Conservation (phyloP, 2,888 invertebrate genomes). For the Stenodera caucasica region DNA sequence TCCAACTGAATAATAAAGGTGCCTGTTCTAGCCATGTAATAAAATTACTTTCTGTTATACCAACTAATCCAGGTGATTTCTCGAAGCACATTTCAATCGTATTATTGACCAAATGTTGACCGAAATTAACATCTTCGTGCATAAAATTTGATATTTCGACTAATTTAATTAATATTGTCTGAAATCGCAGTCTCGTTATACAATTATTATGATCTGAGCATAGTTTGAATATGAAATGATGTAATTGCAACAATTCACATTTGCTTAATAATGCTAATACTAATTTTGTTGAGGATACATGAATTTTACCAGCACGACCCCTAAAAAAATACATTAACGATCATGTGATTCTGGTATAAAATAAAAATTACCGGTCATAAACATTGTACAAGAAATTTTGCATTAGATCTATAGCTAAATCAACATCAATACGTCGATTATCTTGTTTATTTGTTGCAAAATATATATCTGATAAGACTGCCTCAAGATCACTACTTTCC, state of each 20-base stretch:
- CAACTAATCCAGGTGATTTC: constrained; percentile 72
- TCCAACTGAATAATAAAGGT: constrained; percentile 66
- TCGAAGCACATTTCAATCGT: constrained; percentile 75
- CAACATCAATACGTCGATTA: constrained; percentile 63
- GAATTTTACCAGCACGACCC: constrained; percentile 57
- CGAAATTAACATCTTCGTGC: constrained; percentile 65
- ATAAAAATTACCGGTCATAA: constrained; percentile 56
- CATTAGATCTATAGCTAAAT: constrained; percentile 65
- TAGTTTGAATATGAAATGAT: constrained; percentile 69
- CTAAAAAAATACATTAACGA: constrained; percentile 6
- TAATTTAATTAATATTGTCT: constrained; percentile 65
- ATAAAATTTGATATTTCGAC: constrained; percentile 64
- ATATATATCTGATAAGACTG: constrained; percentile 72
- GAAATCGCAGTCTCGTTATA: constrained; percentile 66
- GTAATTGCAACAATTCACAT: constrained; percentile 65
- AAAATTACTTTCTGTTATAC: constrained; percentile 67
- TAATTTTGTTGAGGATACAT: constrained; percentile 70
- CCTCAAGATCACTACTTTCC: constrained; percentile 70
- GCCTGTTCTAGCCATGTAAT: constrained; percentile 70
- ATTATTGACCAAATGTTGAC: constrained; percentile 63
- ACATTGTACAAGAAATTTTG: constrained; percentile 68
- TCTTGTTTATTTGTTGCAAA: constrained; percentile 72
- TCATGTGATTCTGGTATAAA: not conserved
- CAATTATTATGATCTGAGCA: constrained; percentile 77
- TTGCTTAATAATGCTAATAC: constrained; percentile 68